A percentile compares a stretch with the other conserved stretches of the same genome.
Conservation (phyloP, 2,888 invertebrate species). For the Cryptus viduatorius region DNA sequence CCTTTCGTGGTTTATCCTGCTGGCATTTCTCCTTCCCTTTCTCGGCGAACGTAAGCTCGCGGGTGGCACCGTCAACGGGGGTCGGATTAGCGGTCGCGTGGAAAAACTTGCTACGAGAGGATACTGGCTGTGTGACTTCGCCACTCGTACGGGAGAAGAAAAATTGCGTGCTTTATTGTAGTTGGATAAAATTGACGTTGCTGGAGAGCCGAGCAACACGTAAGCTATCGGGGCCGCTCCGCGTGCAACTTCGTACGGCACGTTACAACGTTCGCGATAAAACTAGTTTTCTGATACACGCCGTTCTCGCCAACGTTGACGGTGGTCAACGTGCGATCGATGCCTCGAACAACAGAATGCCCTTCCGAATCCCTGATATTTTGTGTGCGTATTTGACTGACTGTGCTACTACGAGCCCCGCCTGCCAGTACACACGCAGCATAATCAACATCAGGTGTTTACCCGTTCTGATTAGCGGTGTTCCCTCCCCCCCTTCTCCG, state of each 20-base stretch:
- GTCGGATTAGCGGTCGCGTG: slow-evolving; percentile 53
- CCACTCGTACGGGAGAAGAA: slow-evolving; percentile 27
- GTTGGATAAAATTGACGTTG: slow-evolving; percentile 42
- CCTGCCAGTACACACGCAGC: slow-evolving; percentile 70
- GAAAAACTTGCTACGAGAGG: slow-evolving; percentile 27
- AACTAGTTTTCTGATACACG: not conserved
- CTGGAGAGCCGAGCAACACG: slow-evolving; percentile 36
- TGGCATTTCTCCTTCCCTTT: slow-evolving; percentile 30
- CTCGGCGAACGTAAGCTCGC: slow-evolving; percentile 12
- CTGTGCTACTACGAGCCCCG: slow-evolving; percentile 46
- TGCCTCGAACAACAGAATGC: slow-evolving; percentile 69
- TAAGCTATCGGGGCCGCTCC: slow-evolving; percentile 24
- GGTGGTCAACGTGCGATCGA: slow-evolving; percentile 76
- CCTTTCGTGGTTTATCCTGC: slow-evolving; percentile 54
- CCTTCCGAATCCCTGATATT: slow-evolving; percentile 69
- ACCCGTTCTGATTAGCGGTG: slow-evolving; percentile 81
- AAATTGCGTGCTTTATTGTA: slow-evolving; percentile 27
- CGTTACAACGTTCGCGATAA: slow-evolving; percentile 36
- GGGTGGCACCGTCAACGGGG: slow-evolving; percentile 16
- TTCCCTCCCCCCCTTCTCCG: slow-evolving; percentile 61
- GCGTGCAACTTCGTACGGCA: slow-evolving; percentile 33
- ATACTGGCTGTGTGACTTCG: slow-evolving; percentile 12
- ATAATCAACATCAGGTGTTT: slow-evolving; percentile 82
- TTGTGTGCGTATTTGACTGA: slow-evolving; percentile 66
- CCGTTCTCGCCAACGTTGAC: slow-evolving; percentile 34